Evolutionary conservation across 2,888 invertebrate genomes (phyloP).

Genomic region (Erebia epiphron): DNA sequence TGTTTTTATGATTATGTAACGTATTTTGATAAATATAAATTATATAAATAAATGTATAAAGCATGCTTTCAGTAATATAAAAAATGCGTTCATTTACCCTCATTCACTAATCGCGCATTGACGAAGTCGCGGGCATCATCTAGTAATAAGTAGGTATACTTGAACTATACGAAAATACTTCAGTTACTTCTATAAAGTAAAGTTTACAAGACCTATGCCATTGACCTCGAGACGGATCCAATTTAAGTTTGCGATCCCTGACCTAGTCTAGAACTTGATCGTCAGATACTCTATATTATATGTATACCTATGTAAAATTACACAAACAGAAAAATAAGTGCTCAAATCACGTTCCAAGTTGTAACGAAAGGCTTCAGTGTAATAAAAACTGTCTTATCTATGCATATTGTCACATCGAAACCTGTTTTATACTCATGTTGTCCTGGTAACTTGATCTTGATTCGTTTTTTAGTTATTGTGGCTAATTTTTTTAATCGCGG

Average conservation of each 20-base stretch:
- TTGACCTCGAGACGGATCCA: background rate
- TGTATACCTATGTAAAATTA: background rate
- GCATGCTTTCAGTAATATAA: too few species aligned
- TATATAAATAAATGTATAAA: too few species aligned
- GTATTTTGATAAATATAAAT: too few species aligned
- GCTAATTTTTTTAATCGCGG: too few species aligned
- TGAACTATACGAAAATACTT: too few species aligned
- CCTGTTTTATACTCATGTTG: background rate
- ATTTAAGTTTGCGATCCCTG: background rate
- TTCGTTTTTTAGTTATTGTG: background rate
- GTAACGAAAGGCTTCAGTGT: slow-evolving; percentile 3
- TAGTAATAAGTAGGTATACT: too few species aligned
- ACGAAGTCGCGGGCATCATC: too few species aligned
- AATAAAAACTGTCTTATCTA: slow-evolving; percentile 4
- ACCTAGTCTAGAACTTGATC: background rate
- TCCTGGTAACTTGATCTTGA: background rate
- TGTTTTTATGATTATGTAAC: too few species aligned
- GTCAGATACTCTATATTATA: too few species aligned
- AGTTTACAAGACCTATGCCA: background rate
- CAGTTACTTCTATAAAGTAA: background rate
- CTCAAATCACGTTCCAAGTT: background rate
- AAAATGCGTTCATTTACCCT: too few species aligned
- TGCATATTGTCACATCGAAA: background rate
- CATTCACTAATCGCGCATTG: too few species aligned
- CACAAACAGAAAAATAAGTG: background rate